Percentiles rank a stretch among this genome's conserved stretches.
These are phyloP conservation scores for Pycnonotus jocosus DNA, from an alignment of 2,113 vertebrate genomes.

Conservation along the genomic window DNA sequence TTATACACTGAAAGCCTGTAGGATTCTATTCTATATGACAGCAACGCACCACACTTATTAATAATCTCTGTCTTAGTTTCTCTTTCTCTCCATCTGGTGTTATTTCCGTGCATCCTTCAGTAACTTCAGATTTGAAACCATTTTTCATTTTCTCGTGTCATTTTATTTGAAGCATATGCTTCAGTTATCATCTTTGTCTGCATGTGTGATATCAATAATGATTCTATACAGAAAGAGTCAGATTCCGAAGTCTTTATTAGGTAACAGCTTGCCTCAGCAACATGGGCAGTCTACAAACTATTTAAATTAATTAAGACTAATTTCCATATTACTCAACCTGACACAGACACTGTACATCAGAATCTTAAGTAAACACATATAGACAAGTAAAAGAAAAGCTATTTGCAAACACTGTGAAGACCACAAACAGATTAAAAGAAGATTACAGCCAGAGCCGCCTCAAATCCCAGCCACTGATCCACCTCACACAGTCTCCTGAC, in stretches of 20 bases:
- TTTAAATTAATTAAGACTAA: constrained; percentile 29
- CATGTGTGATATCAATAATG: constrained; percentile 42
- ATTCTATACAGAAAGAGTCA: constrained; percentile 24
- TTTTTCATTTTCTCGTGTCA: constrained; percentile 35
- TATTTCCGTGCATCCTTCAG: not conserved
- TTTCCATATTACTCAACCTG: constrained; percentile 38
- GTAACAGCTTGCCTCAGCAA: constrained; percentile 39
- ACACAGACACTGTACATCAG: not conserved
- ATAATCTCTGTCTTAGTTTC: constrained; percentile 4
- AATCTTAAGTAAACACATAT: not conserved
- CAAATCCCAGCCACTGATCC: not conserved
- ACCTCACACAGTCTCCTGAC: fast-evolving
- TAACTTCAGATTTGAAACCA: constrained; percentile 20
- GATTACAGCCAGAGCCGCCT: fast-evolving
- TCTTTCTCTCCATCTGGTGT: constrained; percentile 45
- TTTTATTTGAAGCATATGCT: constrained; percentile 50
- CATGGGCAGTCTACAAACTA: constrained; percentile 40
- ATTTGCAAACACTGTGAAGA: not conserved
- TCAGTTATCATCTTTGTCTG: constrained; percentile 39
- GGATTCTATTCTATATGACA: not conserved
- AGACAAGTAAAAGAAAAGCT: not conserved
- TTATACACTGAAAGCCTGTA: not conserved
- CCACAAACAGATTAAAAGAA: not conserved
- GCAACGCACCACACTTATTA: not conserved
- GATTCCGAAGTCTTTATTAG: constrained; percentile 30